phyloP scores from a whole-genome alignment of 2,797 vertebrate genomes.

The Bryconaethiops microstoma region DNA sequence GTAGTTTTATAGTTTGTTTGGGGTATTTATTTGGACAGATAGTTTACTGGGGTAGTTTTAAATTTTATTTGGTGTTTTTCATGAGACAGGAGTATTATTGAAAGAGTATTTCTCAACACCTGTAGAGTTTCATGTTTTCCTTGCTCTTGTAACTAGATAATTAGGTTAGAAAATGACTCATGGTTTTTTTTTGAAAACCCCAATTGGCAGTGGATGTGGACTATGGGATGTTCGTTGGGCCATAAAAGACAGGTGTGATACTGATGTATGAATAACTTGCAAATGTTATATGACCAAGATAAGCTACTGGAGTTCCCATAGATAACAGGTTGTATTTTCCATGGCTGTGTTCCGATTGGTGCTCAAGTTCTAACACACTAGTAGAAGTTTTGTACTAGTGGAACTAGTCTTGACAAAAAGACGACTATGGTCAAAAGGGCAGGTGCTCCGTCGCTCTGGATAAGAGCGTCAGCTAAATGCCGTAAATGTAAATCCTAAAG shows the following conservation, averaged over 20 bases:
- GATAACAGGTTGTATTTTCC: neutral
- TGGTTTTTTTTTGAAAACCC: neutral
- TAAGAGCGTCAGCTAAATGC: too few species aligned
- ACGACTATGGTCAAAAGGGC: too few species aligned
- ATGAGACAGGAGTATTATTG: too few species aligned
- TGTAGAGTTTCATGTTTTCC: too few species aligned
- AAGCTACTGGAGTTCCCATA: conserved; percentile 6
- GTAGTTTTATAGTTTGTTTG: too few species aligned
- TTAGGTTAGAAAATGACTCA: neutral
- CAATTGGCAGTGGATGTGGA: neutral
- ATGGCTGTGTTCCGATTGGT: neutral
- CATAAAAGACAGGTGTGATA: neutral
- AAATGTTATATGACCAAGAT: neutral
- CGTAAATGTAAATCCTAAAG: too few species aligned
- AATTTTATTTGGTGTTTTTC: too few species aligned
- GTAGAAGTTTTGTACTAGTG: too few species aligned
- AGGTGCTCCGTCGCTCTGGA: too few species aligned
- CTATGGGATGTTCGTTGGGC: neutral
- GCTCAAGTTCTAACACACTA: neutral
- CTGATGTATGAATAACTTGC: neutral
- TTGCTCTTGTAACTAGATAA: neutral
- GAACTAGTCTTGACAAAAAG: too few species aligned
- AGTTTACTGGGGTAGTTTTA: too few species aligned
- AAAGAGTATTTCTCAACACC: neutral
- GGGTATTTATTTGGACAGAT: too few species aligned